These are phyloP conservation scores for Alloplasta piceator DNA, from an alignment of 2,888 invertebrate genomes.

Conservation along the genomic window DNA sequence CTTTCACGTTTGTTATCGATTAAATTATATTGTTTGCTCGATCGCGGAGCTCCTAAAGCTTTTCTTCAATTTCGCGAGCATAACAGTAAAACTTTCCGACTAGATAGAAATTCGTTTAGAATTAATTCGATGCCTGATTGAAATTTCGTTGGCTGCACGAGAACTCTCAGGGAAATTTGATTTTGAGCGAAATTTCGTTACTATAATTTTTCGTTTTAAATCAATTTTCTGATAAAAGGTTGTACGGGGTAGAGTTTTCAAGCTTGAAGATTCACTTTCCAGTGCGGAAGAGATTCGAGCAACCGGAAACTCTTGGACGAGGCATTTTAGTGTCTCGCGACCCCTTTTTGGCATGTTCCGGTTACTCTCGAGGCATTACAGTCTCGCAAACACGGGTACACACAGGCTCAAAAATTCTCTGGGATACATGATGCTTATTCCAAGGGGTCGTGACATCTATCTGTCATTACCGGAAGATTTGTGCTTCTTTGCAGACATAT, in stretches of 20 bases:
- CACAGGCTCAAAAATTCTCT: too few species aligned
- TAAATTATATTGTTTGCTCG: conserved; percentile 3
- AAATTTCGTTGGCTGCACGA: not conserved
- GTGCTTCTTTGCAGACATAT: too few species aligned
- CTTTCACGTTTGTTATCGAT: conserved; percentile 4
- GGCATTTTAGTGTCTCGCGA: conserved; percentile 53
- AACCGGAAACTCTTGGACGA: conserved; percentile 18
- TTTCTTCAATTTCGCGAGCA: conserved; percentile 15
- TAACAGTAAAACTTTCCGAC: not conserved
- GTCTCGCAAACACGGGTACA: too few species aligned
- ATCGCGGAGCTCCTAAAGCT: conserved; percentile 21
- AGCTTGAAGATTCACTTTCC: conserved; percentile 19
- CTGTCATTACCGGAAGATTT: too few species aligned
- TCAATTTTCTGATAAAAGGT: conserved; percentile 8
- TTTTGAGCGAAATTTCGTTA: conserved; percentile 8
- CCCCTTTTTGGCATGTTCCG: conserved; percentile 71
- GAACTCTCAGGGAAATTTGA: conserved; percentile 11
- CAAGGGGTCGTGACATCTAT: too few species aligned
- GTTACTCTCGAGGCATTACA: conserved; percentile 49
- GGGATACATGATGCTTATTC: too few species aligned
- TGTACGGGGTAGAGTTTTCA: not conserved
- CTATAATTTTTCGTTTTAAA: conserved; percentile 15
- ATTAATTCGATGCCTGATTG: conserved; percentile 14
- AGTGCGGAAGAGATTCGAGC: conserved; percentile 16
- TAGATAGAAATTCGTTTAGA: not conserved